These are phyloP conservation scores for Platorchestia sp. DNA, from an alignment of 1,140 invertebrate species.

Conservation along the genomic window DNA sequence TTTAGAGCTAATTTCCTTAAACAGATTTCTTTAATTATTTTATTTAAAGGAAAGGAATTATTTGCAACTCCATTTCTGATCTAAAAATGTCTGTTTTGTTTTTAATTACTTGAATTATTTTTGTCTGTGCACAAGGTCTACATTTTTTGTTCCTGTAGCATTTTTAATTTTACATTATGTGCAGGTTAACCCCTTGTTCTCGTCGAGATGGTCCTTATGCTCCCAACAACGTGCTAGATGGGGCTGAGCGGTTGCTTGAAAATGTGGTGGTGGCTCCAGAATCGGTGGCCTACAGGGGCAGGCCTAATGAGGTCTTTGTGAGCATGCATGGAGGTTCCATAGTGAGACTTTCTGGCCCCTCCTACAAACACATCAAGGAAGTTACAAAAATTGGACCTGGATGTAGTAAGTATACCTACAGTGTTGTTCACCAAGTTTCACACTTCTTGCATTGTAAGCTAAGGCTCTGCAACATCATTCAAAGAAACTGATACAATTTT, in stretches of 20 bases:
- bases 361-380: conserved; percentile 74
- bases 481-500: no score
- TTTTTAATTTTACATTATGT: not conserved
- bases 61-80: no score
- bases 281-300: conserved; percentile 77
- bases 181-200: conserved; percentile 74
- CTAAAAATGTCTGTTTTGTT: no score
- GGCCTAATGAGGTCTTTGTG: conserved; percentile 79
- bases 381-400: conserved; percentile 81
- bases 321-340: conserved; percentile 79
- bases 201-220: conserved; percentile 75
- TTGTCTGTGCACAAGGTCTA: no score
- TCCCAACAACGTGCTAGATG: conserved; percentile 77
- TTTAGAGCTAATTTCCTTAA: no score
- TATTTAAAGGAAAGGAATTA: no score
- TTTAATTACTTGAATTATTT: no score
- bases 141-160: not conserved
- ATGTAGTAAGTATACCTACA: conserved; percentile 75
- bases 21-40: no score
- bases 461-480: no score
- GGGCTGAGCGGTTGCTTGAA: conserved; percentile 77
- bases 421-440: no score
- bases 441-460: no score
- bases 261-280: conserved; percentile 80
- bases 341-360: conserved; percentile 76